Percentiles rank a stretch among this genome's conserved stretches.
Evolutionary conservation across 1,140 invertebrate species (phyloP).

Genomic region (Drosophila lini): DNA sequence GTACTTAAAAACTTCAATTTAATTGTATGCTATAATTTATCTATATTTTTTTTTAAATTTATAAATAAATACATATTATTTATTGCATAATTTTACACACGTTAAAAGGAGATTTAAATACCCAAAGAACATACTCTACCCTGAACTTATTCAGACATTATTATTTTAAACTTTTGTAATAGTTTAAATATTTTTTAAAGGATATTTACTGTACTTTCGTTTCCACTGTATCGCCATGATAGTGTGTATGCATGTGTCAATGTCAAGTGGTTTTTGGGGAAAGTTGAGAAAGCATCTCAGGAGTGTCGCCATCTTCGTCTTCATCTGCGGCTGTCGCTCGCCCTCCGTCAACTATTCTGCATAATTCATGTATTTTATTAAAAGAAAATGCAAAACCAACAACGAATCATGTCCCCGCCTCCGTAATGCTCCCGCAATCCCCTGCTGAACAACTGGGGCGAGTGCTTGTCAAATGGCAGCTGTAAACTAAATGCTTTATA

Average conservation of each 20-base stretch:
- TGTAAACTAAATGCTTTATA: slow-evolving; percentile 72
- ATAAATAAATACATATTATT: too few species aligned
- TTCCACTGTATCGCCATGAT: neutral
- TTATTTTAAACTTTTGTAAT: neutral
- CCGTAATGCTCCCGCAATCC: slow-evolving; percentile 1
- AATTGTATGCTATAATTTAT: too few species aligned
- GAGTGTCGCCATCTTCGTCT: slow-evolving; percentile 17
- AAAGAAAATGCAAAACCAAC: slow-evolving; percentile 62
- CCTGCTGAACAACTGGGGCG: slow-evolving; percentile 25
- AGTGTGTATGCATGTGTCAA: slow-evolving; percentile 17
- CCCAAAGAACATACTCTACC: neutral
- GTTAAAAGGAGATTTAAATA: too few species aligned
- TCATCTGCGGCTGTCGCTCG: slow-evolving; percentile 16
- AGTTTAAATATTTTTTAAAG: neutral
- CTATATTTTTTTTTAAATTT: too few species aligned
- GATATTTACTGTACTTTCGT: neutral
- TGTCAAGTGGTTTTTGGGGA: slow-evolving; percentile 21
- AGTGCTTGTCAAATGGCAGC: slow-evolving; percentile 67
- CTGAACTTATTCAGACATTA: neutral
- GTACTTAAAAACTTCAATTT: too few species aligned
- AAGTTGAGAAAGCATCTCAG: slow-evolving; percentile 22
- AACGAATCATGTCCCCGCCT: slow-evolving; percentile 23
- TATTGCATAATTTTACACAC: too few species aligned
- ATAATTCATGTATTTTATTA: slow-evolving; percentile 73
- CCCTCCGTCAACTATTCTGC: slow-evolving; percentile 48